Conservation (phyloP, 37 sponge, comb jelly and placozoan species). For the Spongia lamella region DNA sequence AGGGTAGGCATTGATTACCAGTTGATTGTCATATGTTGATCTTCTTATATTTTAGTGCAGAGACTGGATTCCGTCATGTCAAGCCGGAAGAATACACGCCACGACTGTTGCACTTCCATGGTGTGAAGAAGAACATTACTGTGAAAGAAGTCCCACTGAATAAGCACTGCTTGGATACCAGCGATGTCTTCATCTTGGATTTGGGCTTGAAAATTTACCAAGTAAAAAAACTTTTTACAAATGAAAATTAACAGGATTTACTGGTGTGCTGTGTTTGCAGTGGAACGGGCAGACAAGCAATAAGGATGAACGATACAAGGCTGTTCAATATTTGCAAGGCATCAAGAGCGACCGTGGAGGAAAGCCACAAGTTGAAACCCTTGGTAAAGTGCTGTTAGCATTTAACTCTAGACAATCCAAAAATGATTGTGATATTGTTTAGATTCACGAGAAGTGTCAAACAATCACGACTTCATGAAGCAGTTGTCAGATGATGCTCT, state of each 20-base stretch:
- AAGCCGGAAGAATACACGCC: slow-evolving; percentile 87
- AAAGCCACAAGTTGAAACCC: slow-evolving; percentile 61
- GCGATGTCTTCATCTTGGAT: slow-evolving; percentile 95
- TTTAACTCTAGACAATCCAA: not conserved
- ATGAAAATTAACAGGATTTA: not conserved
- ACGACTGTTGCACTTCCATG: slow-evolving; percentile 91
- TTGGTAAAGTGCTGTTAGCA: slow-evolving; percentile 38
- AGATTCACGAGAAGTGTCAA: not conserved
- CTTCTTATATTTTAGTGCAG: slow-evolving; percentile 55
- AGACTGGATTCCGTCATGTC: slow-evolving; percentile 95
- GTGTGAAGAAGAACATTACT: slow-evolving; percentile 61
- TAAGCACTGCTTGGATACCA: slow-evolving; percentile 71
- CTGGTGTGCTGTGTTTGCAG: slow-evolving; percentile 20
- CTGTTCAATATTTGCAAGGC: slow-evolving; percentile 78
- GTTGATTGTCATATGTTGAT: too few relatives aligned
- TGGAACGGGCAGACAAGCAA: slow-evolving; percentile 94
- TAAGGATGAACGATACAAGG: slow-evolving; percentile 98
- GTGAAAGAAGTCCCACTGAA: slow-evolving; percentile 62
- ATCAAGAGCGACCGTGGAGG: slow-evolving; percentile 87
- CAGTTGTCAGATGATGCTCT: not conserved
- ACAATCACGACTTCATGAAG: not conserved
- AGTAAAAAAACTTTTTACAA: slow-evolving; percentile 17
- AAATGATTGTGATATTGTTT: not conserved
- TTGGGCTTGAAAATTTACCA: slow-evolving; percentile 84
- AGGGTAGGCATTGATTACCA: slow-evolving; percentile 55